Base-by-base conservation (phyloP, 2,113 vertebrate species). In the Hepsetus odoe region DNA sequence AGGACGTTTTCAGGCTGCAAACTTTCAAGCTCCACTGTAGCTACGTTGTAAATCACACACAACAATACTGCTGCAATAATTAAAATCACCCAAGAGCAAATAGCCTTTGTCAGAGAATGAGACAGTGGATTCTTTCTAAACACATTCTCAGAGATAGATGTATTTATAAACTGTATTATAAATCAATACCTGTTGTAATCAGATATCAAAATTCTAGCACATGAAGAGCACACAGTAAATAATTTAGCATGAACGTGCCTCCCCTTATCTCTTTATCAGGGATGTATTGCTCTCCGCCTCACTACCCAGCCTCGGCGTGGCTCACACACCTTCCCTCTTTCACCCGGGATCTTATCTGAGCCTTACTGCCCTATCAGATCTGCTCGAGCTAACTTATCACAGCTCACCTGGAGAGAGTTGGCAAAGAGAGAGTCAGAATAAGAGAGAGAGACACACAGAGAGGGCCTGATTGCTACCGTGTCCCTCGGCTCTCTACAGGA, bases 341-440 rank as follows among this genome's bases (percentile, higher is more conserved):
- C 56, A 33, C 51, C 59, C 5, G 42, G 10, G 56, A 73, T 70
- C 51, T 71, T 77, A 82, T 85, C 71, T 79, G 49, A 64, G 70
- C 61, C 22, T 53, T 58, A n/a, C n/a, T 67, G 8, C n/a, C 46
- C 10, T 83, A 79, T 83, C 76, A 70, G 79, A 83, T 75, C 67
- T 55, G 69, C 42, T 79, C 44, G 56, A 59, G 75, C 73, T 55
- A 55, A 58, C 51, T 20, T 69, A 73, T 40, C 35, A 24, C 35
- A 30, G 13, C 53, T 77, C 59, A 74, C 24, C 44, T 73, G 26
- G 16, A 69, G 35, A 77, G 75, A 76, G 35, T 18, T 35, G 62
- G 56, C 6, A 11, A 26, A 77, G 59, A 30, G 26, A 49, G 14
- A 49, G 24, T 44, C 12, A 22, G 8, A 70, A 35, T 20, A 10